Percentiles rank a stretch among this genome's conserved stretches.
phyloP scores from a whole-genome alignment of 1,140 invertebrate genomes.

The Heterodera schachtii region DNA sequence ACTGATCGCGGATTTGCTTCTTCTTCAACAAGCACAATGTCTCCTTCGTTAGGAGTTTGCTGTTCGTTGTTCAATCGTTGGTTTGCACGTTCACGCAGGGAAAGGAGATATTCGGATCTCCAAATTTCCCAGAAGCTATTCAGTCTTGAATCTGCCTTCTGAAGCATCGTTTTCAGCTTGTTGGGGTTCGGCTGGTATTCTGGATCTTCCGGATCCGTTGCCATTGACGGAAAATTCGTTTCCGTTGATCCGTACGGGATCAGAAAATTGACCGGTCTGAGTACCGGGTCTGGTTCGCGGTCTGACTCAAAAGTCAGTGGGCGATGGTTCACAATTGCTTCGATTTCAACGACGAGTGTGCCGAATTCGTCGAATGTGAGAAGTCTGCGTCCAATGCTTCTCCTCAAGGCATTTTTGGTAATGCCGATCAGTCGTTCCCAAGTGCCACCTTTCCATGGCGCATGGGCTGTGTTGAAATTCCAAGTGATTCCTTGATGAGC shows the following conservation, averaged over 20 bases:
- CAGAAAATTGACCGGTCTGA: not conserved
- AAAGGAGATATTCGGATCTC: not conserved
- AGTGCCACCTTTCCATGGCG: conserved; percentile 18
- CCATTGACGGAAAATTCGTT: not conserved
- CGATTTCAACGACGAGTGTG: conserved; percentile 15
- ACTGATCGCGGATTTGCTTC: not conserved
- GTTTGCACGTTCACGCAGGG: not conserved
- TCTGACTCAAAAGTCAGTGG: conserved; percentile 10
- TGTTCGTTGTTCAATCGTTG: not conserved
- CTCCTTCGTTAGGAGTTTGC: not conserved
- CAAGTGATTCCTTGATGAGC: not conserved
- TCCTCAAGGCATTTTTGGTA: not conserved
- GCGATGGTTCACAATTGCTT: not conserved
- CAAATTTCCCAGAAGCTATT: conserved; percentile 3
- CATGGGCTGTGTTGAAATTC: conserved; percentile 10
- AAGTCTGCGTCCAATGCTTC: not conserved
- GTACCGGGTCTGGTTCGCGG: not conserved
- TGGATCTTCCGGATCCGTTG: not conserved
- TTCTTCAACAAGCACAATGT: not conserved
- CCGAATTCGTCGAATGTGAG: not conserved
- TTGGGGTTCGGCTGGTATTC: not conserved
- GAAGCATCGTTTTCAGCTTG: not conserved
- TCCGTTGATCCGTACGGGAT: not conserved
- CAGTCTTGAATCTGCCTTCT: not conserved
- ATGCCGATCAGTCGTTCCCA: conserved; percentile 5